Conservation (phyloP, 2,888 invertebrate species). For the Sisyra nigra region DNA sequence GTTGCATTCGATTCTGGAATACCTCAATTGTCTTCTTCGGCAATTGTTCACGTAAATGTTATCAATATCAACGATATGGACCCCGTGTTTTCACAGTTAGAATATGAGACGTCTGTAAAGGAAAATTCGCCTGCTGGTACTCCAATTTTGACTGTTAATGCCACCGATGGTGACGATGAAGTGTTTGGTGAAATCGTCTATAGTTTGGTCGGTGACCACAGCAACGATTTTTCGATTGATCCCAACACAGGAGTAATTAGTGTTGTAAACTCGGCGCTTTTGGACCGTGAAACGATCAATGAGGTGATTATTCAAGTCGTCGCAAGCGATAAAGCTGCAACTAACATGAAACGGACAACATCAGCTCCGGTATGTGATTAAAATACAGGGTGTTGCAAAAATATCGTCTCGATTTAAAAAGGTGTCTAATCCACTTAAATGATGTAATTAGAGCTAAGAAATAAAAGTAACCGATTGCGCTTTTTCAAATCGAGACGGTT, state of each 20-base stretch:
- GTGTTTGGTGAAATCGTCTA: slow-evolving; percentile 64
- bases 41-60: slow-evolving; percentile 59
- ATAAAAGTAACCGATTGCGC: too few species aligned
- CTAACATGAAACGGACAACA: slow-evolving; percentile 48
- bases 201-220: slow-evolving; percentile 56
- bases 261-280: slow-evolving; percentile 49
- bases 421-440: too few species aligned
- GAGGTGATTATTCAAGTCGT: slow-evolving; percentile 61
- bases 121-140: slow-evolving; percentile 66
- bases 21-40: slow-evolving; percentile 64
- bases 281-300: slow-evolving; percentile 62
- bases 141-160: slow-evolving; percentile 53
- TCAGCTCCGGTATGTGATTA: slow-evolving; percentile 50
- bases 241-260: slow-evolving; percentile 55
- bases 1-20: slow-evolving; percentile 75
- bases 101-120: slow-evolving; percentile 52
- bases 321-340: slow-evolving; percentile 66
- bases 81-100: slow-evolving; percentile 52
- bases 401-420: too few species aligned
- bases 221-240: slow-evolving; percentile 57
- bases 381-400: too few species aligned
- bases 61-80: slow-evolving; percentile 78
- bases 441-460: too few species aligned
- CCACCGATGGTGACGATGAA: slow-evolving; percentile 64
- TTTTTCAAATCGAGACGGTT: too few species aligned